Evolutionary conservation across 2,888 invertebrate species (phyloP).

Genomic region (Lasioglossum vierecki): DNA sequence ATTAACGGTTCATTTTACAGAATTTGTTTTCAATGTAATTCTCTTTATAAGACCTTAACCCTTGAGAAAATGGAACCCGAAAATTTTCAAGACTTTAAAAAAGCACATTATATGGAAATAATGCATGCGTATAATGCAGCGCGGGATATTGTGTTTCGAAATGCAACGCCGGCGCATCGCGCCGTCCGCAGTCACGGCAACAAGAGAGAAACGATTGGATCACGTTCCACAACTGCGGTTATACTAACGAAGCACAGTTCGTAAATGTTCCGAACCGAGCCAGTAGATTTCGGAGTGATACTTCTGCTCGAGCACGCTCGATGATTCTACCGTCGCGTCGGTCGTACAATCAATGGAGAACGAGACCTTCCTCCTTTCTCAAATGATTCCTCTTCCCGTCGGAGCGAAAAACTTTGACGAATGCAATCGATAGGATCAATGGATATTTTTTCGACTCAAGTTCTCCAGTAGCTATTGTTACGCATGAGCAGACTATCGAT

Average conservation of each 20-base stretch:
- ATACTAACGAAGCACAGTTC: slow-evolving; percentile 68
- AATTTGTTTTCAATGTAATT: too few species aligned
- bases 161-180: slow-evolving; percentile 60
- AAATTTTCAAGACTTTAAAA: too few species aligned
- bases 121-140: slow-evolving; percentile 18
- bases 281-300: slow-evolving; percentile 58
- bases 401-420: background rate
- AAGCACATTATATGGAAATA: too few species aligned
- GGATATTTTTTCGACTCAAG: too few species aligned
- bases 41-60: too few species aligned
- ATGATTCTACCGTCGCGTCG: slow-evolving; percentile 21
- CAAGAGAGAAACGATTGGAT: slow-evolving; percentile 67
- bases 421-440: background rate
- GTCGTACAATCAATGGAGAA: slow-evolving; percentile 26
- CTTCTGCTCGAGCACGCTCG: slow-evolving; percentile 29
- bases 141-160: slow-evolving; percentile 66
- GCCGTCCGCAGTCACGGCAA: slow-evolving; percentile 51
- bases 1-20: too few species aligned
- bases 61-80: too few species aligned
- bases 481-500: too few species aligned
- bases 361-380: slow-evolving; percentile 6
- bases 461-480: background rate
- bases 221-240: slow-evolving; percentile 70
- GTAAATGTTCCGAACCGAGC: slow-evolving; percentile 53
- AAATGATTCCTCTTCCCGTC: background rate